These are phyloP conservation scores for Lasioglossum zephyrum DNA, from an alignment of 2,888 invertebrate genomes.

Conservation along the genomic window DNA sequence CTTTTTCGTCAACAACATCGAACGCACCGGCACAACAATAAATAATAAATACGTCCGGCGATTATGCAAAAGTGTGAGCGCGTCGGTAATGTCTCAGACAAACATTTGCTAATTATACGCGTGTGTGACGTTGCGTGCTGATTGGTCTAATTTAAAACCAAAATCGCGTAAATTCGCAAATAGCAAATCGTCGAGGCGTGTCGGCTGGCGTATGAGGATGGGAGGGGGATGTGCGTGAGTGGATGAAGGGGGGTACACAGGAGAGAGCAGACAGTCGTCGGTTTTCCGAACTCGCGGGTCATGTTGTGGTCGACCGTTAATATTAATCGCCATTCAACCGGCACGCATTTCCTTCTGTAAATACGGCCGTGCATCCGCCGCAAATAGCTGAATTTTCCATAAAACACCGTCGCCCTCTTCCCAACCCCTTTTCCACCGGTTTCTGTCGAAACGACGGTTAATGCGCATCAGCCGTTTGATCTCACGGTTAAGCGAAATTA, in stretches of 20 bases:
- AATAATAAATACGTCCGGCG: background rate
- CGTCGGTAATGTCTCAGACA: slow-evolving; percentile 21
- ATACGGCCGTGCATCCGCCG: slow-evolving; percentile 54
- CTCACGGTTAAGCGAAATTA: slow-evolving; percentile 46
- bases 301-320: slow-evolving; percentile 69
- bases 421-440: background rate
- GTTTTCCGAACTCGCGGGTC: slow-evolving; percentile 52
- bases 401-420: slow-evolving; percentile 24
- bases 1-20: background rate
- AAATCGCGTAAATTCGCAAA: slow-evolving; percentile 50
- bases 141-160: slow-evolving; percentile 46
- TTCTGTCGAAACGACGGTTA: slow-evolving; percentile 21
- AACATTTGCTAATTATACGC: slow-evolving; percentile 50
- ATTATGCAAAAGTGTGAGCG: background rate
- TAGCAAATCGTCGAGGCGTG: slow-evolving; percentile 31
- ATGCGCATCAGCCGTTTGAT: slow-evolving; percentile 49
- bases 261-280: slow-evolving; percentile 27
- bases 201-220: background rate
- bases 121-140: background rate
- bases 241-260: background rate
- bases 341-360: slow-evolving; percentile 69
- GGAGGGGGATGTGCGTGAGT: background rate
- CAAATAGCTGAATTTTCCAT: slow-evolving; percentile 61
- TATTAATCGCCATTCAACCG: slow-evolving; percentile 72
- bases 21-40: background rate